Conservation (phyloP, 2,888 invertebrate species). For the Lithodes maja region DNA sequence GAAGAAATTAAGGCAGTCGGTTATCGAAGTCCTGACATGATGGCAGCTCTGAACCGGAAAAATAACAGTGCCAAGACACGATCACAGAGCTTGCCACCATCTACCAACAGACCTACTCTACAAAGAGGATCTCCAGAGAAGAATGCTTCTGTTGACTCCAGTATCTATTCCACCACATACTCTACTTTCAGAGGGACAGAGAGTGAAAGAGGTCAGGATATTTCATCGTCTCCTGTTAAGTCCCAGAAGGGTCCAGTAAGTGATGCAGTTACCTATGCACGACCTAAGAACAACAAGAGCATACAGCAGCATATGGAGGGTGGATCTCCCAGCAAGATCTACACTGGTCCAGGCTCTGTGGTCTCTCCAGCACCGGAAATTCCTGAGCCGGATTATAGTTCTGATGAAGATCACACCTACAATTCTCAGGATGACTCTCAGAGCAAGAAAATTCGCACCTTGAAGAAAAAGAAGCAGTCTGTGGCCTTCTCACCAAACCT, state of each 20-base stretch:
- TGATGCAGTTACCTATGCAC: constrained; percentile 66
- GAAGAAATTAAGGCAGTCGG: constrained; percentile 86
- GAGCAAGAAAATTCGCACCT: constrained; percentile 53
- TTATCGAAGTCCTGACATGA: constrained; percentile 72
- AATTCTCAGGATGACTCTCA: constrained; percentile 65
- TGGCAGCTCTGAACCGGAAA: constrained; percentile 58
- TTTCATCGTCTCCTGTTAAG: constrained; percentile 26
- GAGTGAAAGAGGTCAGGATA: constrained; percentile 32
- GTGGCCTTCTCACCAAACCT: constrained; percentile 67
- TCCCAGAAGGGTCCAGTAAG: constrained; percentile 40
- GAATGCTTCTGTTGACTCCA: constrained; percentile 65
- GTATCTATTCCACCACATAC: constrained; percentile 71
- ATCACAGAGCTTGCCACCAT: constrained; percentile 73
- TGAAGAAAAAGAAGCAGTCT: constrained; percentile 68
- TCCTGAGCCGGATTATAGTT: constrained; percentile 93
- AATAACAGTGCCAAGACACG: constrained; percentile 71
- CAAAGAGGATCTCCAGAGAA: constrained; percentile 62
- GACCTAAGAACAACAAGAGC: constrained; percentile 66
- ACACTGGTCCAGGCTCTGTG: constrained; percentile 74
- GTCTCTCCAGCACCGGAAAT: constrained; percentile 81
- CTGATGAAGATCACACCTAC: constrained; percentile 74
- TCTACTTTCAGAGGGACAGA: constrained; percentile 70
- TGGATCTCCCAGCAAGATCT: constrained; percentile 74
- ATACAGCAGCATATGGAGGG: constrained; percentile 74
- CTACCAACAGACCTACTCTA: constrained; percentile 73